Conservation (phyloP, 2,797 vertebrate genomes). For the Chaenodraco wilsoni region DNA sequence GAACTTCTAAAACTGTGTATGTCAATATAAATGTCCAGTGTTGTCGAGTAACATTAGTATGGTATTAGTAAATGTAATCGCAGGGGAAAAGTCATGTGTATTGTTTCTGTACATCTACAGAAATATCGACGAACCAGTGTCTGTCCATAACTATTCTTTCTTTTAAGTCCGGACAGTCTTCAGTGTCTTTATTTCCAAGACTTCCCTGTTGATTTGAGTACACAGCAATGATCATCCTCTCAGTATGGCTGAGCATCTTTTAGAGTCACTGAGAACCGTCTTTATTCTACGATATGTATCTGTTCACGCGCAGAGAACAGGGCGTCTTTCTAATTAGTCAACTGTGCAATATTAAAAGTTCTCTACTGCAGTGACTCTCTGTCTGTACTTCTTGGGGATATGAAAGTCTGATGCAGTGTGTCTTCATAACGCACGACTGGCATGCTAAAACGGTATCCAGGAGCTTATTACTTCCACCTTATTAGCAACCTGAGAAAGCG, state of each 20-base stretch:
- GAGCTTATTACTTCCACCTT: slow-evolving; percentile 77
- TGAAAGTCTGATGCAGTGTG: slow-evolving; percentile 57
- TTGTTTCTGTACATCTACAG: too few relatives aligned
- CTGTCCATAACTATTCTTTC: neutral
- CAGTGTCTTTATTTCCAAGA: neutral
- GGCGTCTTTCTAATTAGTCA: slow-evolving; percentile 36
- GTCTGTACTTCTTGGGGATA: slow-evolving; percentile 41
- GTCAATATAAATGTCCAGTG: too few relatives aligned
- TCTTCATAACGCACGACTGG: slow-evolving; percentile 78
- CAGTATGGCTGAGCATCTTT: slow-evolving; percentile 19
- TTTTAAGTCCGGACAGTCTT: neutral
- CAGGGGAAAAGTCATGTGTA: neutral
- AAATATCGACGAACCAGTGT: neutral
- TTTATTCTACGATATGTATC: slow-evolving; percentile 2
- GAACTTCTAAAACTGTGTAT: neutral
- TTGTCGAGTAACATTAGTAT: neutral
- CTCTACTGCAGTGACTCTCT: slow-evolving; percentile 46
- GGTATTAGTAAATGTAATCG: neutral
- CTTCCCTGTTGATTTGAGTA: neutral
- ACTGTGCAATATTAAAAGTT: slow-evolving; percentile 31
- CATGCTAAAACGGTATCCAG: slow-evolving; percentile 58
- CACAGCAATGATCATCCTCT: slow-evolving; percentile 3
- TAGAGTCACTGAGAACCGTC: slow-evolving; percentile 3
- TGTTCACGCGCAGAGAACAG: slow-evolving; percentile 36
- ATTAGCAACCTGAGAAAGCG: slow-evolving; percentile 77